These are phyloP conservation scores for Rhagium mordax DNA, from an alignment of 2,888 invertebrate genomes.

Conservation along the genomic window DNA sequence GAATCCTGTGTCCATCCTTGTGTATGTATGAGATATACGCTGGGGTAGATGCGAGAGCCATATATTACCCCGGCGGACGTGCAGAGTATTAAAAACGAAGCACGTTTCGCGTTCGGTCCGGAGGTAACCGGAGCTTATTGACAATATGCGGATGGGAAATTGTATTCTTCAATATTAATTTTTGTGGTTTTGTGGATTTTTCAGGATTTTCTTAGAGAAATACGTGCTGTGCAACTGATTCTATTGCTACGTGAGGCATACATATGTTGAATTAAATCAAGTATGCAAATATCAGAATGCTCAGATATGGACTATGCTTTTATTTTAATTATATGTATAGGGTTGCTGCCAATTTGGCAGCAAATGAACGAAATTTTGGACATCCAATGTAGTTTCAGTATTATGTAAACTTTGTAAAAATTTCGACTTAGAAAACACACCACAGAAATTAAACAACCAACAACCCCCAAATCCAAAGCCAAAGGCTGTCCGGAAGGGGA, in stretches of 20 bases:
- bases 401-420: too few relatives aligned
- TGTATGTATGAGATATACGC: slow-evolving; percentile 61
- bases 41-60: slow-evolving; percentile 52
- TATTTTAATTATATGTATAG: too few relatives aligned
- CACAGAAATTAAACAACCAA: too few relatives aligned
- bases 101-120: slow-evolving; percentile 67
- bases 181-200: background rate
- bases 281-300: too few relatives aligned
- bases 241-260: too few relatives aligned
- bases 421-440: too few relatives aligned
- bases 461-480: too few relatives aligned
- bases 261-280: background rate
- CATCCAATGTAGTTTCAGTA: too few relatives aligned
- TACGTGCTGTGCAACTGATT: background rate
- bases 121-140: slow-evolving; percentile 25
- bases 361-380: too few relatives aligned
- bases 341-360: too few relatives aligned
- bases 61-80: slow-evolving; percentile 64
- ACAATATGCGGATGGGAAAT: background rate
- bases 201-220: background rate
- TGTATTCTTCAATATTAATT: background rate
- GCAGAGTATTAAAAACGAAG: slow-evolving; percentile 70
- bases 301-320: too few relatives aligned
- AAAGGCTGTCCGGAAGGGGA: too few relatives aligned
- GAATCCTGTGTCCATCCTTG: slow-evolving; percentile 53